These are phyloP conservation scores for Pararge aegeria DNA, from an alignment of 1,140 invertebrate species.

Conservation along the genomic window DNA sequence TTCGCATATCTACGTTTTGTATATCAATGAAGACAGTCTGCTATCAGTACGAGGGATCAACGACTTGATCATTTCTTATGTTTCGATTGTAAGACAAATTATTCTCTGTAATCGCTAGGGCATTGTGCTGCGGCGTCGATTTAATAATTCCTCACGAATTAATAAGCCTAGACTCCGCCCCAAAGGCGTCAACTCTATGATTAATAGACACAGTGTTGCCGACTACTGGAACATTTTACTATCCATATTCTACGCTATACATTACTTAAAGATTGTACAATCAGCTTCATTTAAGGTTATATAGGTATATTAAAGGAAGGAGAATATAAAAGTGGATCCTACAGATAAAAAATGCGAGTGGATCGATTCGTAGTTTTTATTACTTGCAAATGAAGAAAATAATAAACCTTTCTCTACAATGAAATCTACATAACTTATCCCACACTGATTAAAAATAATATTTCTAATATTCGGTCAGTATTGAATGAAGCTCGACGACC, in stretches of 20 bases:
- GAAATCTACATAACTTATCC: too few species aligned
- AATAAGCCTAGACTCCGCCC: constrained; percentile 68
- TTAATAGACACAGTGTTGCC: constrained; percentile 47
- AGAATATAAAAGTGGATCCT: too few species aligned
- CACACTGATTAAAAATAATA: too few species aligned
- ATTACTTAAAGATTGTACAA: background rate
- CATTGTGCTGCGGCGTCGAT: constrained; percentile 54
- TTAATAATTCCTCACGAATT: constrained; percentile 71
- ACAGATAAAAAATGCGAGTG: too few species aligned
- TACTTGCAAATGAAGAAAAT: too few species aligned
- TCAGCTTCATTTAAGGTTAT: constrained; percentile 13
- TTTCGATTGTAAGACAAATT: constrained; percentile 47
- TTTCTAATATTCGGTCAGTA: too few species aligned
- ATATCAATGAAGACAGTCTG: constrained; percentile 6
- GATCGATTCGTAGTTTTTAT: too few species aligned
- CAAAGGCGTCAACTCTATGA: constrained; percentile 67
- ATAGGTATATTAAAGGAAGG: too few species aligned
- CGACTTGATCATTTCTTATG: constrained; percentile 40
- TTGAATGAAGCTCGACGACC: too few species aligned
- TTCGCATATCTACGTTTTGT: background rate
- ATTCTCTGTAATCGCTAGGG: constrained; percentile 39
- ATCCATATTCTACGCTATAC: constrained; percentile 26
- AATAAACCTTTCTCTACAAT: too few species aligned
- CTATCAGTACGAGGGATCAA: constrained; percentile 43
- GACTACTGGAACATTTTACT: constrained; percentile 27